Evolutionary conservation across 2,888 invertebrate genomes (phyloP).

Genomic region (Baronia brevicornis): DNA sequence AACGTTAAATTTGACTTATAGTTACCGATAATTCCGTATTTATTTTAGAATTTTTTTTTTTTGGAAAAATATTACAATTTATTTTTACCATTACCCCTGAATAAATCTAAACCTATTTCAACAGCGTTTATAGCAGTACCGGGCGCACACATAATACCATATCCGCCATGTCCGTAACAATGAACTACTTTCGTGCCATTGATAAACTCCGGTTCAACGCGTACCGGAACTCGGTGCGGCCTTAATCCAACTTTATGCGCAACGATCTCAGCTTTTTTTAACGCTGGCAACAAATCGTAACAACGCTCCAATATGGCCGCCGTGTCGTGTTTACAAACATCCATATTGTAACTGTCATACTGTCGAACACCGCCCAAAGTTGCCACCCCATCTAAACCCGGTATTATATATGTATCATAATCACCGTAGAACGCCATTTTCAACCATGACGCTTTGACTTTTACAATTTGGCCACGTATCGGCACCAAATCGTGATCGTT

Average conservation of each 20-base stretch:
- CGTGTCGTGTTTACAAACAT: slow-evolving; percentile 82
- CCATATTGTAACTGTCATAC: slow-evolving; percentile 83
- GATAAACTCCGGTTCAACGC: slow-evolving; percentile 81
- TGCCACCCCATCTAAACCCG: slow-evolving; percentile 81
- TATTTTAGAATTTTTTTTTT: neutral
- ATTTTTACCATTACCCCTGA: slow-evolving; percentile 42
- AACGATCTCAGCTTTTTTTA: slow-evolving; percentile 75
- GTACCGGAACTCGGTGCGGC: slow-evolving; percentile 84
- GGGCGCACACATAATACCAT: slow-evolving; percentile 92
- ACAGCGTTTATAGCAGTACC: slow-evolving; percentile 89
- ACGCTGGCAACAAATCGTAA: slow-evolving; percentile 81
- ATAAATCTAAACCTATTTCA: slow-evolving; percentile 76
- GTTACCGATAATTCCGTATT: too few relatives aligned
- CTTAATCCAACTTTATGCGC: slow-evolving; percentile 85
- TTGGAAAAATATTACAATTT: slow-evolving; percentile 36
- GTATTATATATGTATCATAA: slow-evolving; percentile 89
- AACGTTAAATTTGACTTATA: too few relatives aligned
- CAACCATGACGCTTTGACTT: slow-evolving; percentile 91
- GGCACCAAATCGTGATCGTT: slow-evolving; percentile 85
- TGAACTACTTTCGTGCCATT: slow-evolving; percentile 82
- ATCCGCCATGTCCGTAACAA: slow-evolving; percentile 96
- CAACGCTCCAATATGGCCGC: slow-evolving; percentile 87
- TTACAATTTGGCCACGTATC: slow-evolving; percentile 88
- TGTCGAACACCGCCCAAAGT: slow-evolving; percentile 92
- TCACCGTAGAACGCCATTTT: slow-evolving; percentile 92